A percentile compares a stretch with the other conserved stretches of the same genome.
These are phyloP conservation scores for Paratrypauchen microcephalus DNA, from an alignment of 2,797 vertebrate species.

Conservation along the genomic window DNA sequence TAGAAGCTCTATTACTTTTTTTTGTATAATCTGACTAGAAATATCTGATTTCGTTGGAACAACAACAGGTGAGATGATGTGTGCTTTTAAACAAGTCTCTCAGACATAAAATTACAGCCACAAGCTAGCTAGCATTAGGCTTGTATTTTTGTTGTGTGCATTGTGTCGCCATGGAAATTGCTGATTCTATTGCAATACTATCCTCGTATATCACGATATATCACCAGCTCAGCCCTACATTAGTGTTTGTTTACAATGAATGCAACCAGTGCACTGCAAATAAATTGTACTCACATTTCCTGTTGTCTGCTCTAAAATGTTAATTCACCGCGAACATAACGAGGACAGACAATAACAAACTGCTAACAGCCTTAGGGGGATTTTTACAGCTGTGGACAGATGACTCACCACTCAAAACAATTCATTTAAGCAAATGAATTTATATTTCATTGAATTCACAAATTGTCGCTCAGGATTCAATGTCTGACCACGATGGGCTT, in stretches of 20 bases:
- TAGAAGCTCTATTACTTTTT: too few species aligned
- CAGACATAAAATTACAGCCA: too few species aligned
- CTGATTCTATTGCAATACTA: too few species aligned
- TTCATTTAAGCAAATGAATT: not conserved
- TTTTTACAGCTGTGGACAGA: slow-evolving; percentile 2
- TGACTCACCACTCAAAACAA: slow-evolving; percentile 19
- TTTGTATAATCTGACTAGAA: too few species aligned
- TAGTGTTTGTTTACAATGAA: not conserved
- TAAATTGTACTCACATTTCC: slow-evolving; percentile 11
- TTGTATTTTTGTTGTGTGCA: too few species aligned
- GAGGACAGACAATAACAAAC: slow-evolving; percentile 11
- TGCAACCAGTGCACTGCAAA: not conserved
- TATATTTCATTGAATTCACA: slow-evolving; percentile 4
- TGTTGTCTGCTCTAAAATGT: slow-evolving; percentile 6
- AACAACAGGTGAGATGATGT: too few species aligned
- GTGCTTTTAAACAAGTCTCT: too few species aligned
- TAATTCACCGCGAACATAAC: slow-evolving; percentile 17
- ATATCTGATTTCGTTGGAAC: too few species aligned
- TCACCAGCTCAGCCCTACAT: too few species aligned
- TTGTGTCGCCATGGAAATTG: too few species aligned
- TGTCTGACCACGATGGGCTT: slow-evolving; percentile 7
- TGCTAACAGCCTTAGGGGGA: not conserved
- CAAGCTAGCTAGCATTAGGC: too few species aligned
- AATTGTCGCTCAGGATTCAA: not conserved
- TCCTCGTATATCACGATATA: too few species aligned